Percentiles rank a stretch among this genome's conserved stretches.
Conservation (phyloP, 1,140 invertebrate species). For the Zaprionus kolodkinae region DNA sequence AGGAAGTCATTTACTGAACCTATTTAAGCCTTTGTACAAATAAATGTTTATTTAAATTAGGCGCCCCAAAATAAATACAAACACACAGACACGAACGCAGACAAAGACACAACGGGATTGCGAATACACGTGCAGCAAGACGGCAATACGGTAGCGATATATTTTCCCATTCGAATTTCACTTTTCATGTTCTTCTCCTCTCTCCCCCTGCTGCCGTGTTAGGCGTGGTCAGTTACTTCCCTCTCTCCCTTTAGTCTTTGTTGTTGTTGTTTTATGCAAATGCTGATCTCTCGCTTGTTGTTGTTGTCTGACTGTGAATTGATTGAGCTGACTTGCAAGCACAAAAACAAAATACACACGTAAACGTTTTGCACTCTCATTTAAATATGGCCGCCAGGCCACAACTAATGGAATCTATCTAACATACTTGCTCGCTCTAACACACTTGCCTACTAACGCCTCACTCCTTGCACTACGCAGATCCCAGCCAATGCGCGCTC, state of each 20-base stretch:
- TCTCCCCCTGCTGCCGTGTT: slow-evolving; percentile 6
- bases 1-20: slow-evolving; percentile 77
- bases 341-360: slow-evolving; percentile 3
- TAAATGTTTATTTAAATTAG: slow-evolving; percentile 83
- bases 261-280: slow-evolving; percentile 74
- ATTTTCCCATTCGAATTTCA: slow-evolving; percentile 73
- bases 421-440: background rate
- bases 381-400: background rate
- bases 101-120: slow-evolving; percentile 39
- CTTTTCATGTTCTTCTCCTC: slow-evolving; percentile 48
- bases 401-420: background rate
- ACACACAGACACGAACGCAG: slow-evolving; percentile 43
- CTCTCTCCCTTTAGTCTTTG: slow-evolving; percentile 50
- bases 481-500: background rate
- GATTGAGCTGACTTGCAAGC: slow-evolving; percentile 15
- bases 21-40: slow-evolving; percentile 76
- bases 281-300: slow-evolving; percentile 41
- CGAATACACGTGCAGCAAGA: slow-evolving; percentile 18
- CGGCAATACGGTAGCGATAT: slow-evolving; percentile 53
- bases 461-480: background rate
- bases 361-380: background rate
- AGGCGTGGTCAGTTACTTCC: slow-evolving; percentile 48
- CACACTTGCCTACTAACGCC: background rate
- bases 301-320: slow-evolving; percentile 25
- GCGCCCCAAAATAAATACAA: slow-evolving; percentile 66